These are phyloP conservation scores for Antennarius maculatus DNA, from an alignment of 2,797 vertebrate genomes.

Conservation along the genomic window DNA sequence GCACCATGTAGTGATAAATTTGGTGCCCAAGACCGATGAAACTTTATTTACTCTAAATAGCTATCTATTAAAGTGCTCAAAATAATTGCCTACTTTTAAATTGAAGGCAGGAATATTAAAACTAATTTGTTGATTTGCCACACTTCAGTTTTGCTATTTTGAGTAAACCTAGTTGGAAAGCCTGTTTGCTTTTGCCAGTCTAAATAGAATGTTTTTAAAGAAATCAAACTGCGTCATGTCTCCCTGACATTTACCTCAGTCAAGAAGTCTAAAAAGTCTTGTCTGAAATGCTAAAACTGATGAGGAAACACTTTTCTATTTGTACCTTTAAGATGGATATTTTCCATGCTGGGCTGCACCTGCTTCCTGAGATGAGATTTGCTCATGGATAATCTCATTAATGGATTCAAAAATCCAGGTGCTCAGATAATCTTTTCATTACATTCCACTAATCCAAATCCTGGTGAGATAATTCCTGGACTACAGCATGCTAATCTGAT, in stretches of 20 bases:
- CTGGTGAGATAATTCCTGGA: slow-evolving; percentile 34
- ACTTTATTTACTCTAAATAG: no score
- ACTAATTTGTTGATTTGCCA: neutral
- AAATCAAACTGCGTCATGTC: neutral
- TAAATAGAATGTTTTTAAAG: neutral
- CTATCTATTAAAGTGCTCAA: no score
- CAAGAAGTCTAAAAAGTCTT: neutral
- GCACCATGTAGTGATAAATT: no score
- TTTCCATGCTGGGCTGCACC: slow-evolving; percentile 19
- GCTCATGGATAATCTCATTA: slow-evolving; percentile 61
- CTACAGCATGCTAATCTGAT: slow-evolving; percentile 38
- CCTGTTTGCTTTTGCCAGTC: neutral
- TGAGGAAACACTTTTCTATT: slow-evolving; percentile 18
- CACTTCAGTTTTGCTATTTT: neutral
- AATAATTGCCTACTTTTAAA: no score
- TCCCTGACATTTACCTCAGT: neutral
- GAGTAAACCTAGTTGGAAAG: neutral
- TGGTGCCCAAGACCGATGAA: no score
- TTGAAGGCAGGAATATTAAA: neutral
- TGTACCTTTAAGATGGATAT: slow-evolving; percentile 12
- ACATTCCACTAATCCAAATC: slow-evolving; percentile 51
- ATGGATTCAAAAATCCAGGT: slow-evolving; percentile 53
- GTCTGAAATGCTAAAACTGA: neutral
- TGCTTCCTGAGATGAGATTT: slow-evolving; percentile 38
- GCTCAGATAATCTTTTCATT: slow-evolving; percentile 58